These are phyloP conservation scores for Drosophila triauraria DNA, from an alignment of 1,140 invertebrate genomes.

Conservation along the genomic window DNA sequence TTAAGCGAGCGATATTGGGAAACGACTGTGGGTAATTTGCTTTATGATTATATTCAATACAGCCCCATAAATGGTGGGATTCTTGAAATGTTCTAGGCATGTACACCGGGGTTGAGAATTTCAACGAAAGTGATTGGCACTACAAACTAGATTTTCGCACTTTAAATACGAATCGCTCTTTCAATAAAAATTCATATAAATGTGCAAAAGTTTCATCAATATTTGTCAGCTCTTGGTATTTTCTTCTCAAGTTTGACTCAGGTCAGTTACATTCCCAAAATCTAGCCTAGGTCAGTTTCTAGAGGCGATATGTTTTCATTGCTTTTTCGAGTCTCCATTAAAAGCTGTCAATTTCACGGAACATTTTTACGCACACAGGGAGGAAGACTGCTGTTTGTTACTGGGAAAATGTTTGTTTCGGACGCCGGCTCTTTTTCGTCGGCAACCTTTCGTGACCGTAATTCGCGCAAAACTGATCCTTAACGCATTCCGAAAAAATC, in stretches of 20 bases:
- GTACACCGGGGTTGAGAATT: constrained; percentile 59
- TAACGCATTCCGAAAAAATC: constrained; percentile 82
- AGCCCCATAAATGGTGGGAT: not conserved
- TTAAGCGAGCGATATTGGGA: constrained; percentile 83
- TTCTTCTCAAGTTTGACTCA: constrained; percentile 25
- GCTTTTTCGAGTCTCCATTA: not conserved
- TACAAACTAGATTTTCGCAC: constrained; percentile 32
- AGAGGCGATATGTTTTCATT: constrained; percentile 15
- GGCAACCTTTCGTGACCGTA: constrained; percentile 84
- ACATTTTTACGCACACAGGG: constrained; percentile 32
- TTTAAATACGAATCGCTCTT: constrained; percentile 9
- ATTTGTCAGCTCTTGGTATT: constrained; percentile 25
- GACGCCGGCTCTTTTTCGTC: constrained; percentile 69
- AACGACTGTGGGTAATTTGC: constrained; percentile 20
- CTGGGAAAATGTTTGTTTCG: constrained; percentile 57
- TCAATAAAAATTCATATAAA: constrained; percentile 20
- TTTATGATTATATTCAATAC: constrained; percentile 15
- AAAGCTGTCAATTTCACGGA: constrained; percentile 10
- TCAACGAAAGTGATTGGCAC: constrained; percentile 21
- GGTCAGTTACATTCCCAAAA: constrained; percentile 51
- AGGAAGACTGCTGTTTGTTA: constrained; percentile 27
- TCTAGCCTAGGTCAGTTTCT: constrained; percentile 60
- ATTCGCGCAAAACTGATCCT: constrained; percentile 85
- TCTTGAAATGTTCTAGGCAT: constrained; percentile 8
- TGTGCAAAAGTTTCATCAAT: constrained; percentile 31